Percentiles rank a stretch among this genome's conserved stretches.
Conservation (phyloP, 2,888 invertebrate genomes). For the Parnassius smintheus region DNA sequence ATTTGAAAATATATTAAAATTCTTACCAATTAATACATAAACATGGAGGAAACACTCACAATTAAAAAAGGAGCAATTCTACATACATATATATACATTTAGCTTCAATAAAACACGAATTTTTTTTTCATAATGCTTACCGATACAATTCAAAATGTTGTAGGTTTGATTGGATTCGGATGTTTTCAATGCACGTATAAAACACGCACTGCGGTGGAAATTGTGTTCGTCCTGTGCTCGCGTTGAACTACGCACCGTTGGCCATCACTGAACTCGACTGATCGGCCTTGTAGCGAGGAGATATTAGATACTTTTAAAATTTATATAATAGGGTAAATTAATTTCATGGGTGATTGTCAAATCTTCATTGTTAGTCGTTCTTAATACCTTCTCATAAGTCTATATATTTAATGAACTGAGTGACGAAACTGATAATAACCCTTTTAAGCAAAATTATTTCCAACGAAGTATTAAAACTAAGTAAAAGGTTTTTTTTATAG, state of each 20-base stretch:
- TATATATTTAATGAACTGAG: no score
- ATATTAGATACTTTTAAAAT: slow-evolving; percentile 34
- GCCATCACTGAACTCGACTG: slow-evolving; percentile 33
- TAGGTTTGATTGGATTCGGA: slow-evolving; percentile 8
- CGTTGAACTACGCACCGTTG: slow-evolving; percentile 52
- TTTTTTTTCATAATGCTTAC: not conserved
- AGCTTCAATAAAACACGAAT: not conserved
- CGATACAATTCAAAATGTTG: not conserved
- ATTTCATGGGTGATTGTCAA: no score
- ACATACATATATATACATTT: not conserved
- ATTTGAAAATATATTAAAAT: no score
- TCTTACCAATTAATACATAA: no score
- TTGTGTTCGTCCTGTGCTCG: slow-evolving; percentile 48
- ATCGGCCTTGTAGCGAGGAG: slow-evolving; percentile 50
- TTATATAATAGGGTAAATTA: not conserved
- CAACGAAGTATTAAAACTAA: no score
- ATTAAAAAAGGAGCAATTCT: no score
- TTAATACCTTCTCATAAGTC: no score
- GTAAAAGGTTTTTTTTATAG: no score
- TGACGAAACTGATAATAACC: no score
- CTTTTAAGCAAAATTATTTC: no score
- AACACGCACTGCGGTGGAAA: slow-evolving; percentile 41
- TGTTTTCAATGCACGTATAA: slow-evolving; percentile 34
- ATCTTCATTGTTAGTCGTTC: no score
- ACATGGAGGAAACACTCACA: no score